phyloP scores from a whole-genome alignment of 2,888 invertebrate genomes.

The Vesta saturnalis region DNA sequence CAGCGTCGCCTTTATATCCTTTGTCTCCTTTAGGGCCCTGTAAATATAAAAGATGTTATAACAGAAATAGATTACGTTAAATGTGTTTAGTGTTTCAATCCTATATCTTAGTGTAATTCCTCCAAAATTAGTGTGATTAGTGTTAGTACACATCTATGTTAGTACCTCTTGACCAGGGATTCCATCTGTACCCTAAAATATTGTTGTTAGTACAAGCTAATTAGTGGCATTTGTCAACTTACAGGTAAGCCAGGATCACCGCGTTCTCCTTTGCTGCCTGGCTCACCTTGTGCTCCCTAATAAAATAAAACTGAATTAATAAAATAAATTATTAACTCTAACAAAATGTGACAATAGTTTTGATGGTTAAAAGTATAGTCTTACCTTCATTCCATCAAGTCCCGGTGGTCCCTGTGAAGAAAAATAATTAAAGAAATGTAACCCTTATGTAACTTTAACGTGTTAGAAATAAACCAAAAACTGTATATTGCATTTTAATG shows the following conservation, averaged over 20 bases:
- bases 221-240: conserved; percentile 64
- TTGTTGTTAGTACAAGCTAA: conserved; percentile 36
- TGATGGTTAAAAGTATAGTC: conserved; percentile 46
- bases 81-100: conserved; percentile 10
- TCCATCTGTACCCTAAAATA: conserved; percentile 89
- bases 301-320: conserved; percentile 44
- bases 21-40: conserved; percentile 91
- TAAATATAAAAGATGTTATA: conserved; percentile 55
- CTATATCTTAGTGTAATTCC: conserved; percentile 16
- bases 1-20: conserved; percentile 85
- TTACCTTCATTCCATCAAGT: conserved; percentile 96
- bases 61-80: conserved; percentile 5
- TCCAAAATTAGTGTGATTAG: background rate
- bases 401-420: conserved; percentile 89
- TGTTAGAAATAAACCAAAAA: conserved; percentile 32
- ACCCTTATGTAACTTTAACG: conserved; percentile 30
- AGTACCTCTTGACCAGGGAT: conserved; percentile 91
- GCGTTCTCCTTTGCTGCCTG: conserved; percentile 90
- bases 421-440: conserved; percentile 60
- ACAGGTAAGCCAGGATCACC: conserved; percentile 94
- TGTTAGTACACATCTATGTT: conserved; percentile 36
- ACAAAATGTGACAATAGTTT: background rate
- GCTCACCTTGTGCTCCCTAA: conserved; percentile 92
- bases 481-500: conserved; percentile 35
- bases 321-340: background rate